Evolutionary conservation across 1,140 invertebrate species (phyloP).

Genomic region (Drosophila arawakana): DNA sequence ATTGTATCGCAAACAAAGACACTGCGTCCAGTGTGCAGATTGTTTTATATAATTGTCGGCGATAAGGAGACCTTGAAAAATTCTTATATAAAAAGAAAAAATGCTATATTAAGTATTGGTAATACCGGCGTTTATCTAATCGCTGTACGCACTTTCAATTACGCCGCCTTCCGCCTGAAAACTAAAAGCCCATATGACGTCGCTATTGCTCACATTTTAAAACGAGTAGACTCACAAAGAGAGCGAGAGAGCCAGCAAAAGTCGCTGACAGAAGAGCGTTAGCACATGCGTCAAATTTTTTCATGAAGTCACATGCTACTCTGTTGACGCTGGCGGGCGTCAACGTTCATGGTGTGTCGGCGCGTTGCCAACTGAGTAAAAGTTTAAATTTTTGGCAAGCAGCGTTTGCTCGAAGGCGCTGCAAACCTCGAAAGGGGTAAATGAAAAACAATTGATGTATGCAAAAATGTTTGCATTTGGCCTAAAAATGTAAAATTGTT

Average conservation of each 20-base stretch:
- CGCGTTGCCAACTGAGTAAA: conserved; percentile 65
- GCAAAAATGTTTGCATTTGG: conserved; percentile 20
- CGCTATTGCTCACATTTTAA: background rate
- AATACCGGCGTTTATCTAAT: conserved; percentile 65
- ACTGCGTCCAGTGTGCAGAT: background rate
- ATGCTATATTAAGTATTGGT: conserved; percentile 37
- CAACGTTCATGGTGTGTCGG: conserved; percentile 30
- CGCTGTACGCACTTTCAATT: conserved; percentile 60
- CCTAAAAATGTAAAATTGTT: conserved; percentile 33
- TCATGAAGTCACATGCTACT: conserved; percentile 66
- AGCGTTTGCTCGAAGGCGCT: conserved; percentile 25
- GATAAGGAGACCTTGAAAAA: conserved; percentile 71
- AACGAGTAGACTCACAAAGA: conserved; percentile 9
- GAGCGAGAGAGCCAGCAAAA: conserved; percentile 11
- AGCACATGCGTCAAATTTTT: conserved; percentile 55
- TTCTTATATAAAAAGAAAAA: conserved; percentile 63
- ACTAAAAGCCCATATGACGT: conserved; percentile 18
- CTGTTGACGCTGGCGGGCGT: conserved; percentile 48
- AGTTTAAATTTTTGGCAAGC: conserved; percentile 63
- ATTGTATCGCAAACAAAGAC: conserved; percentile 2
- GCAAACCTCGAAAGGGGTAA: conserved; percentile 79
- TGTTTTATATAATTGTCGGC: conserved; percentile 70
- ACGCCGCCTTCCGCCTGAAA: conserved; percentile 30
- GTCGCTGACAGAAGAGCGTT: conserved; percentile 20
- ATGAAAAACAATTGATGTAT: conserved; percentile 75